A percentile compares a stretch with the other conserved stretches of the same genome.
phyloP scores from a whole-genome alignment of 2,888 invertebrate genomes.

The Hirtodrosophila alboralis region DNA sequence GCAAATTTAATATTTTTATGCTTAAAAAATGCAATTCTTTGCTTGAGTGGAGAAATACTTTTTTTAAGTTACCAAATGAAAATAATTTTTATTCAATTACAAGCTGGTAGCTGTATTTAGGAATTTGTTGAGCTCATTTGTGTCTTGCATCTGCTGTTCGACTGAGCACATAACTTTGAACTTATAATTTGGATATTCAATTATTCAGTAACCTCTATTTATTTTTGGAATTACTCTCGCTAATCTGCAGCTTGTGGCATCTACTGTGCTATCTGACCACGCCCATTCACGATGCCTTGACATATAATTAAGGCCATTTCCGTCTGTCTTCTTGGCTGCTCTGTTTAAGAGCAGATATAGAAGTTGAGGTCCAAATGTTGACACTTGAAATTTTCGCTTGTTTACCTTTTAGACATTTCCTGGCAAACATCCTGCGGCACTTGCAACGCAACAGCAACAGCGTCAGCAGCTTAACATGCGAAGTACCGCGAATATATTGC shows the following conservation, averaged over 20 bases:
- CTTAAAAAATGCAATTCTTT: conserved; percentile 20
- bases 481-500: conserved; percentile 16
- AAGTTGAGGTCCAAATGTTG: conserved; percentile 55
- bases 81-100: conserved; percentile 2
- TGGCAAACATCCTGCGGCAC: conserved; percentile 54
- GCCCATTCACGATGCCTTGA: conserved; percentile 42
- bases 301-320: conserved; percentile 50
- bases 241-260: conserved; percentile 25
- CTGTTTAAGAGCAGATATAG: conserved; percentile 47
- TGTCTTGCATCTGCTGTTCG: no score
- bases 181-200: not conserved
- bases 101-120: conserved; percentile 10
- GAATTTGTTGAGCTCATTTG: not conserved
- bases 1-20: conserved; percentile 16
- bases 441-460: conserved; percentile 18
- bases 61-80: not conserved
- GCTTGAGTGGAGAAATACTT: not conserved
- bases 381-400: conserved; percentile 48
- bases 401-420: conserved; percentile 59
- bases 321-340: conserved; percentile 20
- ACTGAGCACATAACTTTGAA: conserved; percentile 2
- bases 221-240: conserved; percentile 29
- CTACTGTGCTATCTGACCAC: conserved; percentile 31
- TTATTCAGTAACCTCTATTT: not conserved
- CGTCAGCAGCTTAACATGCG: conserved; percentile 11